A percentile compares a stretch with the other conserved stretches of the same genome.
phyloP scores from a whole-genome alignment of 2,113 vertebrate genomes.

The Patagioenas fasciata region DNA sequence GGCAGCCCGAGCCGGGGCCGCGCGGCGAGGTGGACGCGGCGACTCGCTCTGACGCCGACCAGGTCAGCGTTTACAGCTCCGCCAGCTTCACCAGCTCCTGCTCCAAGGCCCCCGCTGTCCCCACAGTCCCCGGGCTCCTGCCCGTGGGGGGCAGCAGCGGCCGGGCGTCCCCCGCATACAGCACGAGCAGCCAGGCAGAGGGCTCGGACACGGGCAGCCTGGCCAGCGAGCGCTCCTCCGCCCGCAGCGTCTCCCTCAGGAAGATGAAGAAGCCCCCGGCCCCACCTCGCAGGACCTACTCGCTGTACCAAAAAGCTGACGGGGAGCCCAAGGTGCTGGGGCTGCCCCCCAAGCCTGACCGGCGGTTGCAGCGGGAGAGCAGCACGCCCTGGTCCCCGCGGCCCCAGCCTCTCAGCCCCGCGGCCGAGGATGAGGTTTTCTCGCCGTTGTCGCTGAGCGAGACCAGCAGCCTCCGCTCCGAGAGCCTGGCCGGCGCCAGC shows the following conservation, averaged over 20 bases:
- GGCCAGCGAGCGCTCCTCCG: constrained; percentile 74
- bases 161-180: constrained; percentile 34
- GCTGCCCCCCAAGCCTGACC: constrained; percentile 70
- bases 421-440: constrained; percentile 56
- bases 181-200: constrained; percentile 64
- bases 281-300: constrained; percentile 87
- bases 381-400: background rate
- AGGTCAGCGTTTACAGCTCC: constrained; percentile 66
- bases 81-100: constrained; percentile 37
- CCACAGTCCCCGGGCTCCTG: background rate
- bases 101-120: constrained; percentile 13
- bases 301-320: constrained; percentile 77
- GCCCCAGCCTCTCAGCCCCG: constrained; percentile 11
- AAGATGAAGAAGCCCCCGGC: constrained; percentile 88
- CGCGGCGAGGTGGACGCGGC: background rate
- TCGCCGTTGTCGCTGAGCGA: constrained; percentile 18
- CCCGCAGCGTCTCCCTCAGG: constrained; percentile 85
- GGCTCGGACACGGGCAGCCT: constrained; percentile 69
- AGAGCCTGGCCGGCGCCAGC: constrained; percentile 6
- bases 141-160: constrained; percentile 23
- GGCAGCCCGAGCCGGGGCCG: constrained; percentile 29
- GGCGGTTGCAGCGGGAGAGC: constrained; percentile 46
- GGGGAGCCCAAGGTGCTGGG: constrained; percentile 76
- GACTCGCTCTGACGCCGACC: constrained; percentile 41
- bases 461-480: constrained; percentile 50